A percentile compares a stretch with the other conserved stretches of the same genome.
Evolutionary conservation across 2,797 vertebrate species (phyloP).

Genomic region (Graptemys geographica): DNA sequence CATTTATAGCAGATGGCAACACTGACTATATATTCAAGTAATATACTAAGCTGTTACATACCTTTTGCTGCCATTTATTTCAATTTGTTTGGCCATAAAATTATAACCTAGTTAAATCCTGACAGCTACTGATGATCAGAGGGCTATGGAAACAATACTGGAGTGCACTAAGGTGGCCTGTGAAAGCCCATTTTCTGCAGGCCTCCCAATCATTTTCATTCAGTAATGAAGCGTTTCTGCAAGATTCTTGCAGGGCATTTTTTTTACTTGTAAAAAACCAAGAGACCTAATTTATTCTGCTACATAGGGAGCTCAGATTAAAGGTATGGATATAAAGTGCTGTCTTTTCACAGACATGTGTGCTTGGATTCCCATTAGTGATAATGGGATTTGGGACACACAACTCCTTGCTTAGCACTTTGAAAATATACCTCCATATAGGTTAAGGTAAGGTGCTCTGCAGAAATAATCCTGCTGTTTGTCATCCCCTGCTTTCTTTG

Average conservation of each 20-base stretch:
- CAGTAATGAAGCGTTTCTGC: not conserved
- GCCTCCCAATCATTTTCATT: not conserved
- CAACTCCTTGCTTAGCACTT: slow-evolving; percentile 2
- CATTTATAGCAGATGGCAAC: slow-evolving; percentile 28
- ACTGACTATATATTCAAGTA: not conserved
- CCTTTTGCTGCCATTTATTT: slow-evolving; percentile 50
- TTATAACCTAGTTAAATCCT: slow-evolving; percentile 15
- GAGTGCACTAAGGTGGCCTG: not conserved
- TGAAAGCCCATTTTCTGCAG: not conserved
- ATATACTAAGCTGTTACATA: not conserved
- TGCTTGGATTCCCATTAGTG: not conserved
- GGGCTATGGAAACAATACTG: not conserved
- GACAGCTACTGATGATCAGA: slow-evolving; percentile 17
- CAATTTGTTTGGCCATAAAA: not conserved
- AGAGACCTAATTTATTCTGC: slow-evolving; percentile 23
- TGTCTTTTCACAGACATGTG: not conserved
- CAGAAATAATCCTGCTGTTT: not conserved
- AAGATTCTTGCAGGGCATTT: not conserved
- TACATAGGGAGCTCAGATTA: not conserved
- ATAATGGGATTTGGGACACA: accelerated
- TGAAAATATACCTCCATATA: not conserved
- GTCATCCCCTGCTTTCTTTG: not conserved
- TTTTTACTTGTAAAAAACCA: not conserved
- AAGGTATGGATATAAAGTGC: not conserved
- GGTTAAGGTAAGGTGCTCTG: not conserved